Conservation (phyloP, 1,140 invertebrate species). For the Drosophila azteca region DNA sequence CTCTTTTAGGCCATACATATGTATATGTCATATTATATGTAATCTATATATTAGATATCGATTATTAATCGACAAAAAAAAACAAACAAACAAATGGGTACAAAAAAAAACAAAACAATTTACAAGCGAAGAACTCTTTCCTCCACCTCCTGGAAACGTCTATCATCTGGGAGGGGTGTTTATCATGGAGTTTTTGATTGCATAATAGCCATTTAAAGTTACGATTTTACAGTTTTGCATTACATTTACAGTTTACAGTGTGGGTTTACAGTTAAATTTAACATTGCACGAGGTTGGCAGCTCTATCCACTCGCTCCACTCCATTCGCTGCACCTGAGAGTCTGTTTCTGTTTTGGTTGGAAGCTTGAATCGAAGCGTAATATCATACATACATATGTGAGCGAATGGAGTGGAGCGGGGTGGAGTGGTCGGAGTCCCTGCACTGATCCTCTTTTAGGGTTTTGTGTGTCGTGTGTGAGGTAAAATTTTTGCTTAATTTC, state of each 20-base stretch:
- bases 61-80: slow-evolving; percentile 43
- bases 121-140: slow-evolving; percentile 35
- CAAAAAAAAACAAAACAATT: slow-evolving; percentile 36
- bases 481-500: slow-evolving; percentile 40
- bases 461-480: slow-evolving; percentile 37
- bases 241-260: slow-evolving; percentile 30
- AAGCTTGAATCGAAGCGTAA: slow-evolving; percentile 35
- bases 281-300: slow-evolving; percentile 41
- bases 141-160: background rate
- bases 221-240: too few relatives aligned
- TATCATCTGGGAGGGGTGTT: slow-evolving; percentile 1
- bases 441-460: slow-evolving; percentile 14
- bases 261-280: slow-evolving; percentile 53
- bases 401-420: slow-evolving; percentile 5
- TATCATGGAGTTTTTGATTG: slow-evolving; percentile 42
- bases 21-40: slow-evolving; percentile 2
- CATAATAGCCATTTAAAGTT: slow-evolving; percentile 40
- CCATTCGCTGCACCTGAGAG: slow-evolving; percentile 41
- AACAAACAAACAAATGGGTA: slow-evolving; percentile 37
- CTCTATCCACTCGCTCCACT: background rate
- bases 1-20: slow-evolving; percentile 35
- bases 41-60: slow-evolving; percentile 33
- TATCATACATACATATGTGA: slow-evolving; percentile 31
- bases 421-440: slow-evolving; percentile 2
- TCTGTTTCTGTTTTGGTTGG: slow-evolving; percentile 40